Conservation (phyloP, 92 coral and sea anemone genomes). For the Actinostola sp. region DNA sequence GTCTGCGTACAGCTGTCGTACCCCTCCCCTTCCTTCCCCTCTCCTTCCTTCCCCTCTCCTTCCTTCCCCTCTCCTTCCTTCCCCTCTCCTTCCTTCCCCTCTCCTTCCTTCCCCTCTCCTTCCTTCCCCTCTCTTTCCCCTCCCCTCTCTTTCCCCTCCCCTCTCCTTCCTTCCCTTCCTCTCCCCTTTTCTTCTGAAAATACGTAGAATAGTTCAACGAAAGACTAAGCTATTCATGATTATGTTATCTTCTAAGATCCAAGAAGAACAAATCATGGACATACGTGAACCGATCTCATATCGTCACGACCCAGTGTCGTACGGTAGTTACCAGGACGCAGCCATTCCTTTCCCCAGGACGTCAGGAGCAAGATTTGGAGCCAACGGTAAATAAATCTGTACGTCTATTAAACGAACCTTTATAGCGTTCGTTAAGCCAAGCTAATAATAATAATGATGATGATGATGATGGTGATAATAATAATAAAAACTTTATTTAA, state of each 20-base stretch:
- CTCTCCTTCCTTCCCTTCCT: too few species aligned
- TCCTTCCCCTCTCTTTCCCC: too few species aligned
- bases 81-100: background rate
- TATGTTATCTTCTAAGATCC: conserved; percentile 33
- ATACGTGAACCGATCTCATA: conserved; percentile 52
- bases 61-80: background rate
- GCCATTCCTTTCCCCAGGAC: conserved; percentile 95
- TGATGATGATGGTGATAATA: too few species aligned
- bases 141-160: too few species aligned
- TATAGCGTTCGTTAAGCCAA: too few species aligned
- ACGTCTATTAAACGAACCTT: background rate
- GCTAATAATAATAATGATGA: too few species aligned
- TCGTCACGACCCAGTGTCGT: conserved; percentile 68
- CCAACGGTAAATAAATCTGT: conserved; percentile 66
- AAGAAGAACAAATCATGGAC: conserved; percentile 61
- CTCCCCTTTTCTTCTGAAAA: too few species aligned
- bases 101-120: too few species aligned
- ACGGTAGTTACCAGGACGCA: conserved; percentile 89
- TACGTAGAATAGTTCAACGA: background rate
- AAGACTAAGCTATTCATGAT: background rate
- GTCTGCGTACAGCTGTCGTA: background rate
- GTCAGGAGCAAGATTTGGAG: conserved; percentile 92
- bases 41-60: background rate
- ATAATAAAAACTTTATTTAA: too few species aligned
- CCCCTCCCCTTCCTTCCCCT: background rate